These are phyloP conservation scores for Montifringilla adamsi DNA, from an alignment of 2,113 vertebrate genomes.

Conservation along the genomic window DNA sequence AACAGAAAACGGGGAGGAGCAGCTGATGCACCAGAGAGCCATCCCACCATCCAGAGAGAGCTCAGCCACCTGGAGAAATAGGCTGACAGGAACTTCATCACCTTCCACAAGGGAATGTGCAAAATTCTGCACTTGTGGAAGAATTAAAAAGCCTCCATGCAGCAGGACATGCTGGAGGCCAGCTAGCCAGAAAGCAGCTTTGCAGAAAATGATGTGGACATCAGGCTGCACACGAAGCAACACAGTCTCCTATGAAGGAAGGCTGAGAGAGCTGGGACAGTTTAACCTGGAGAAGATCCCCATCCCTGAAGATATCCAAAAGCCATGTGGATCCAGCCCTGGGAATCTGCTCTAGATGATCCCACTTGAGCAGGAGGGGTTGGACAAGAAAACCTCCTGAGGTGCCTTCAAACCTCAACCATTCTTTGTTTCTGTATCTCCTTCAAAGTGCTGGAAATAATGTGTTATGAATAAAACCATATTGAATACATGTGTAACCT, in stretches of 20 bases:
- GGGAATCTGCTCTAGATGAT: neutral
- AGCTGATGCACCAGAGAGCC: neutral
- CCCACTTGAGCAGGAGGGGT: neutral
- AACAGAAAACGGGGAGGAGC: neutral
- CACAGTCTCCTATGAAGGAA: neutral
- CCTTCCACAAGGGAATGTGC: neutral
- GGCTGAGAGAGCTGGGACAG: neutral
- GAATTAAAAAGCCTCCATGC: neutral
- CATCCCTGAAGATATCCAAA: neutral
- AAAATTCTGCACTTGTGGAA: neutral
- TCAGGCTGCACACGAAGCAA: neutral
- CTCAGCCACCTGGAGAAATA: neutral
- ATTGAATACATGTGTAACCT: neutral
- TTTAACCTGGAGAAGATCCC: neutral
- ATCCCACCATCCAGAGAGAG: neutral
- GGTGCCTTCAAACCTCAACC: neutral
- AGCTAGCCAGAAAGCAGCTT: neutral
- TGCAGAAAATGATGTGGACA: neutral
- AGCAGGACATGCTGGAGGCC: neutral
- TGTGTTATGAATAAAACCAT: neutral
- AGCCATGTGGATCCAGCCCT: neutral
- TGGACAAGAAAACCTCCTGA: neutral
- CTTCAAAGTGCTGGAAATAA: neutral
- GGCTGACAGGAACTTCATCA: neutral
- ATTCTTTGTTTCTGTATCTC: neutral